A percentile compares a stretch with the other conserved stretches of the same genome.
These are phyloP conservation scores for Spermophilus dauricus DNA, from an alignment of 2,113 vertebrate genomes.

Conservation along the genomic window DNA sequence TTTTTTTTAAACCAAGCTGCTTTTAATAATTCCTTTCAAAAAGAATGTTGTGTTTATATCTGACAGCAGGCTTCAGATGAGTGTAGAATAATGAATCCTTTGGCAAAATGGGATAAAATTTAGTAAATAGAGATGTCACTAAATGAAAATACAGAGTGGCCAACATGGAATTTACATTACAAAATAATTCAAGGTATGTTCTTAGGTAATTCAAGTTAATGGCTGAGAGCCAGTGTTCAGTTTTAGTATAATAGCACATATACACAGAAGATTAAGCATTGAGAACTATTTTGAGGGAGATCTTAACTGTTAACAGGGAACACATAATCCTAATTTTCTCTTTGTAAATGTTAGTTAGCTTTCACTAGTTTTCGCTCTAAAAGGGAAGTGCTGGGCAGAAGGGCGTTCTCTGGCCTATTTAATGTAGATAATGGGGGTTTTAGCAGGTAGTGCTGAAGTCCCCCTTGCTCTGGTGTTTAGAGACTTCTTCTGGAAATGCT, in stretches of 20 bases:
- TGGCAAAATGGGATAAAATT: not conserved
- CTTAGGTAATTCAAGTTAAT: not conserved
- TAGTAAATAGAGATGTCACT: not conserved
- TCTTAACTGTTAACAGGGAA: not conserved
- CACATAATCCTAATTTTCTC: not conserved
- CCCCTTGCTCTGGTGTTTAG: not conserved
- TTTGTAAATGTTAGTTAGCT: slow-evolving; percentile 22
- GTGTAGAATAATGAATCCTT: not conserved
- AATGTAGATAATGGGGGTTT: not conserved
- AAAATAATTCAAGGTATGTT: not conserved
- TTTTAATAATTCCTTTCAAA: slow-evolving; percentile 28
- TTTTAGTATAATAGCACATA: not conserved
- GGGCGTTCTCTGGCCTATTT: not conserved
- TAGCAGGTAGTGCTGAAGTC: not conserved
- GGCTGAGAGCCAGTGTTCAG: not conserved
- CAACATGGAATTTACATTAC: not conserved
- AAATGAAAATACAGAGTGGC: slow-evolving; percentile 2
- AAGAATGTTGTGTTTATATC: not conserved
- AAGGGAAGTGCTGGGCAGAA: not conserved
- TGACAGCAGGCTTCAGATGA: not conserved
- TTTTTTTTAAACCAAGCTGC: not conserved
- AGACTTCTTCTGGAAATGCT: not conserved
- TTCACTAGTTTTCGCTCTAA: not conserved
- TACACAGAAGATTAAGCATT: not conserved
- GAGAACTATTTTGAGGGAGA: not conserved